These are phyloP conservation scores for Argyresthia goedartella DNA, from an alignment of 2,888 invertebrate genomes.

Conservation along the genomic window DNA sequence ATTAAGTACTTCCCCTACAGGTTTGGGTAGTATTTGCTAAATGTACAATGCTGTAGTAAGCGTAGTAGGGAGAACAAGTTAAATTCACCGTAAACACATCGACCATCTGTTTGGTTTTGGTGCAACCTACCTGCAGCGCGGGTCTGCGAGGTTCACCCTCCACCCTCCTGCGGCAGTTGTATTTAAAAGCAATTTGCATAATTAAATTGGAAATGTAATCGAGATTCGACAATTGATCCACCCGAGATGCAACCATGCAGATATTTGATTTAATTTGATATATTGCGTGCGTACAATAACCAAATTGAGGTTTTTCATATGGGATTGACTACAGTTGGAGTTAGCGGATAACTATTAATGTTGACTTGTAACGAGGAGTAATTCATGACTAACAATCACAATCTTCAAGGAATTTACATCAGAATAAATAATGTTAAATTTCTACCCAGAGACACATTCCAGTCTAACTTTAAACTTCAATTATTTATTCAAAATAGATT, in stretches of 20 bases:
- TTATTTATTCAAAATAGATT: too few relatives aligned
- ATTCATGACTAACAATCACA: too few relatives aligned
- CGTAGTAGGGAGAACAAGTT: slow-evolving; percentile 1
- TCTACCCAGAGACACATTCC: too few relatives aligned
- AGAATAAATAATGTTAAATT: too few relatives aligned
- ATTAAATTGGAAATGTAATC: slow-evolving; percentile 16
- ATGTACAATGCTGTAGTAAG: background rate
- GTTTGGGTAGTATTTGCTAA: background rate
- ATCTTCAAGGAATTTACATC: too few relatives aligned
- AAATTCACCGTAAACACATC: background rate
- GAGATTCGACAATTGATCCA: slow-evolving; percentile 10
- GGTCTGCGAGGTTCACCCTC: background rate
- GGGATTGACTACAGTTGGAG: background rate
- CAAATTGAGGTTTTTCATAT: background rate
- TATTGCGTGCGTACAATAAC: background rate
- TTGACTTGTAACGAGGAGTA: too few relatives aligned
- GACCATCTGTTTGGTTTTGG: background rate
- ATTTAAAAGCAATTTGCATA: slow-evolving; percentile 17
- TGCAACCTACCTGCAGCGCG: background rate
- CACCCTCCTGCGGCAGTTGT: background rate
- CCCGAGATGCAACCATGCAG: background rate
- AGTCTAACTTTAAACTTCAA: too few relatives aligned
- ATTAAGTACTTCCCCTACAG: background rate
- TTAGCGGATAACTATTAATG: too few relatives aligned
- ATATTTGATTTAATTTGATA: background rate